These are phyloP conservation scores for Ceratina australensis DNA, from an alignment of 1,140 invertebrate genomes.

Conservation along the genomic window DNA sequence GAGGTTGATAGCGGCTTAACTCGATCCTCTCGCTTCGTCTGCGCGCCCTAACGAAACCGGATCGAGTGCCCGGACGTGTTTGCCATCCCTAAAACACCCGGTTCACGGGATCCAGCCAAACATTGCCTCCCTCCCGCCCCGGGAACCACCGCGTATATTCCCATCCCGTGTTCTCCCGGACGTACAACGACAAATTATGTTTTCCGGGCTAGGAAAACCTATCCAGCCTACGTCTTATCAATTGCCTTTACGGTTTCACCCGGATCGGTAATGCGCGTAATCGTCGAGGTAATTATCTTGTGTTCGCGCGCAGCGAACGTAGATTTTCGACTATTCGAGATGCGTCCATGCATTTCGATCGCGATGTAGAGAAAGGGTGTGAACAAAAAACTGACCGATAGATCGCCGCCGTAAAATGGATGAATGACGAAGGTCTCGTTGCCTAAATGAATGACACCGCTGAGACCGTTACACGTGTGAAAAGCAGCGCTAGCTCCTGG, in stretches of 20 bases:
- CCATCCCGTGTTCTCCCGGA: too few species aligned
- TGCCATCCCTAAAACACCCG: not conserved
- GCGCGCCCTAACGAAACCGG: constrained; percentile 36
- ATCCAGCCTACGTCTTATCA: too few species aligned
- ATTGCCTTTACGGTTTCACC: too few species aligned
- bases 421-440: constrained; percentile 98
- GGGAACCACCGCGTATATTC: too few species aligned
- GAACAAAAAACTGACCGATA: constrained; percentile 89
- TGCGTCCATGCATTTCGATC: too few species aligned
- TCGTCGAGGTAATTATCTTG: too few species aligned
- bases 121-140: constrained; percentile 6
- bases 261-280: too few species aligned
- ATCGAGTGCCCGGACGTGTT: constrained; percentile 17
- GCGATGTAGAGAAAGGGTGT: not conserved
- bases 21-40: constrained; percentile 33
- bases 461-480: constrained; percentile 97
- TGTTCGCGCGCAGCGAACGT: too few species aligned
- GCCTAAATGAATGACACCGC: constrained; percentile 96
- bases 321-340: too few species aligned
- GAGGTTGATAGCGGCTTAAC: constrained; percentile 34
- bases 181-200: too few species aligned
- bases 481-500: constrained; percentile 97
- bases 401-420: constrained; percentile 96
- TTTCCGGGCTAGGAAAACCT: too few species aligned
- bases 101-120: constrained; percentile 8